Base-by-base conservation (phyloP, 2,888 invertebrate genomes). In the Phania funesta region DNA sequence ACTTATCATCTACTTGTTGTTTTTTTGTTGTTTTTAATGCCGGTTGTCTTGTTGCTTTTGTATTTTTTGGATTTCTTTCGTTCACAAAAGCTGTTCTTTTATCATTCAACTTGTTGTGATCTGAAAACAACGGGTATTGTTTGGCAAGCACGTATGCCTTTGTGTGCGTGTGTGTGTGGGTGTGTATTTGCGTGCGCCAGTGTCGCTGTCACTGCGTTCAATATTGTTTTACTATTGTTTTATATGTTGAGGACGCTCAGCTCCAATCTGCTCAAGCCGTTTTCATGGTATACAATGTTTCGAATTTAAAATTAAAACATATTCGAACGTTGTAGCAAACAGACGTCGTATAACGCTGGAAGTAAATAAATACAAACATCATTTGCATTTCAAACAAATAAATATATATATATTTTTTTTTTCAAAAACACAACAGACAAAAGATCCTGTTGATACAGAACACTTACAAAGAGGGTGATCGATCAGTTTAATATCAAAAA, bases 281-380 rank as follows among this genome's bases (percentile, higher is more conserved):
- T 78, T 78, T 70, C 74, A 50, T 82, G 70, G 74, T 78, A 44
- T 60, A 41, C 22, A 46, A 35, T 6, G 38, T 70, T 60, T 46
- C 58, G 75, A 70, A 11, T 58, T n/a, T 46, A 29, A 74, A 75
- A 70, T 82, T 70, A 82, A 78, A 82, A 78, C 58, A 70, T 38
- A 75, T 75, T 78, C 68, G 83, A 73, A 68, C 58, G 68, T 77
- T 77, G 68, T 60, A 64, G 73, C 38, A 48, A 74, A 58, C 76
- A 58, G 79, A 73, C 73, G 75, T 77, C 73, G 75, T 77, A 46
- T 48, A 60, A 46, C 65, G 60, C 58, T 60, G 38, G 18, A 73
- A 71, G 32, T 46, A 60, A 32, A 35, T 48, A 41, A 74, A 65
- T 8, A 58, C n/a, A n/a, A n/a, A n/a, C 5, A n/a, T 6, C 13